These are phyloP conservation scores for Nephila pilipes DNA, from an alignment of 1,140 invertebrate genomes.

Conservation along the genomic window DNA sequence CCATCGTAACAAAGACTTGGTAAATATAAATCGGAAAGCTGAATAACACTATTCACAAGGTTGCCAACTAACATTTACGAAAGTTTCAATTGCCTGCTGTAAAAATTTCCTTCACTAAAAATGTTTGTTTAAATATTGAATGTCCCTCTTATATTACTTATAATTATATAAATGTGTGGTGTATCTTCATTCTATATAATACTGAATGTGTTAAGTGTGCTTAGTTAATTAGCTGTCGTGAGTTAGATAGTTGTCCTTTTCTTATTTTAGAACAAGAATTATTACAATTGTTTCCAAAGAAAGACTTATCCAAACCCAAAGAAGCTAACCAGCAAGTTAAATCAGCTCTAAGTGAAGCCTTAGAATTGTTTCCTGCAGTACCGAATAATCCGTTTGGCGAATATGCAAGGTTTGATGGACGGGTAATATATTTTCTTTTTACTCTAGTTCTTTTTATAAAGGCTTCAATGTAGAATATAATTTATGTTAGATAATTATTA, in stretches of 20 bases:
- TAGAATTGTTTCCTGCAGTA: constrained; percentile 88
- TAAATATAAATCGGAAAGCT: no score
- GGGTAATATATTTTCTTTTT: constrained; percentile 78
- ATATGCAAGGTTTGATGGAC: constrained; percentile 95
- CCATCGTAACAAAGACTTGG: no score
- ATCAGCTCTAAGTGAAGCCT: constrained; percentile 83
- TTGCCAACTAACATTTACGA: no score
- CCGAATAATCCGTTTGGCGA: constrained; percentile 92
- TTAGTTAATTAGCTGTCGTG: no score
- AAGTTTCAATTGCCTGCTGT: no score
- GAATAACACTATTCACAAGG: no score
- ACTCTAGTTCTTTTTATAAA: background rate
- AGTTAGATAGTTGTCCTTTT: background rate
- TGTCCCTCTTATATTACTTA: no score
- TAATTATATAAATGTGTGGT: no score
- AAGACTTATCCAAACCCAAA: constrained; percentile 77
- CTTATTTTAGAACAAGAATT: constrained; percentile 84
- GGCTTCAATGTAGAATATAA: background rate
- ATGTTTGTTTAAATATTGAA: no score
- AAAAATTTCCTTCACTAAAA: no score
- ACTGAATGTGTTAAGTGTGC: no score
- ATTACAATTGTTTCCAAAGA: constrained; percentile 84
- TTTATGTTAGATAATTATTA: background rate
- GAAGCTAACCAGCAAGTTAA: constrained; percentile 45
- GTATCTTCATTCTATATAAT: no score